These are phyloP conservation scores for Bombus difficillimus DNA, from an alignment of 1,140 invertebrate species.

Conservation along the genomic window DNA sequence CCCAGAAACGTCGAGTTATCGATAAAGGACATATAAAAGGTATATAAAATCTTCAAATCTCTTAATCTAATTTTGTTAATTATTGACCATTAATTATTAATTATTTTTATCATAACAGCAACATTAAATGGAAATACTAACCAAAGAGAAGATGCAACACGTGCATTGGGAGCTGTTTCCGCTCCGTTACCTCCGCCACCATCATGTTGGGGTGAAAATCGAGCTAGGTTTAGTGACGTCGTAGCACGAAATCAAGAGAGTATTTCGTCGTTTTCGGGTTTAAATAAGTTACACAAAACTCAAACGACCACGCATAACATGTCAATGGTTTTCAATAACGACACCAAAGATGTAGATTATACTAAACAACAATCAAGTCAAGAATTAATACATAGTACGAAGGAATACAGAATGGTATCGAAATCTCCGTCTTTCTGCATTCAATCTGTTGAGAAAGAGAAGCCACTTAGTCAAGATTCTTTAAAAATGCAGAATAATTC, in stretches of 20 bases:
- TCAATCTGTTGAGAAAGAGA: slow-evolving; percentile 58
- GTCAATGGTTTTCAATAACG: slow-evolving; percentile 50
- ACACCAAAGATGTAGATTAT: slow-evolving; percentile 64
- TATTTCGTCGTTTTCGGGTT: slow-evolving; percentile 65
- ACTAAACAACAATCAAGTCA: slow-evolving; percentile 62
- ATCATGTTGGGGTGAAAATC: slow-evolving; percentile 82
- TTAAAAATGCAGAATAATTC: slow-evolving; percentile 58
- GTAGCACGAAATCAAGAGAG: slow-evolving; percentile 82
- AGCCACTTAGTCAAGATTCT: slow-evolving; percentile 53
- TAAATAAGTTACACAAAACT: slow-evolving; percentile 58
- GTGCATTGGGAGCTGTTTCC: slow-evolving; percentile 51
- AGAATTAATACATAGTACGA: slow-evolving; percentile 56
- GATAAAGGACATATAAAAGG: slow-evolving; percentile 76
- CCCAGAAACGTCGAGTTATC: slow-evolving; percentile 74
- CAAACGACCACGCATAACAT: slow-evolving; percentile 55
- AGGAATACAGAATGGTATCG: slow-evolving; percentile 65
- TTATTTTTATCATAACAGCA: slow-evolving; percentile 48
- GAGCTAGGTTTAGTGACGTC: slow-evolving; percentile 85
- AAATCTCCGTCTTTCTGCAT: slow-evolving; percentile 49
- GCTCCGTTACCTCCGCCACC: slow-evolving; percentile 72
- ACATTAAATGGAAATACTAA: slow-evolving; percentile 60
- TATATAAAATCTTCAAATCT: slow-evolving; percentile 34
- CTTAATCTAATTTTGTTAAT: neutral
- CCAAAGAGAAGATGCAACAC: slow-evolving; percentile 69
- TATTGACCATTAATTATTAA: neutral